Base-by-base conservation (phyloP, 2,797 vertebrate genomes). In the Macropodus opercularis region DNA sequence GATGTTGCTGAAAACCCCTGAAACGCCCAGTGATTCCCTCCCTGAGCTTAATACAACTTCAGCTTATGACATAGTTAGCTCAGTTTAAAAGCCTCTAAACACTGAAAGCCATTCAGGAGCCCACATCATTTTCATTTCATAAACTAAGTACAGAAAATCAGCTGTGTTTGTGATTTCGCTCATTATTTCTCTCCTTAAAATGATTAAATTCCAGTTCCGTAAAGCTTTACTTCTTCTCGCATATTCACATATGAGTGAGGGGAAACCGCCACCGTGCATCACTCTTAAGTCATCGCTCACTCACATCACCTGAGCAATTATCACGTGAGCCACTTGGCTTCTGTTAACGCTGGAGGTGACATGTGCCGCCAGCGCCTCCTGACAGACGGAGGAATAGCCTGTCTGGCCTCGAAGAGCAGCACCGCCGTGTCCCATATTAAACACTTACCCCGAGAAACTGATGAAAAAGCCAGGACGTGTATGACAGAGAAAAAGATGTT, bases 1-100 rank as follows among this genome's bases (percentile, higher is more conserved):
- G 60, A 0, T 60, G 71, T 81, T 81, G 48, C 73, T 86, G 59
- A 83, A 79, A 70, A 14, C 8, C 31, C 44, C 7, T 8, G 6
- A 29, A 10, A 7, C 36, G n/a, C 18, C 18, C 14, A 42, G 5
- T 48, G 18, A 47, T 19, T 65, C 35, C 54, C 14, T 52, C 24
- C 9, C 9, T 26, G 27, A 18, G 36, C 59, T 61, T 22, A 39
- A 39, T 44, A 59, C 40, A 42, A 23, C 22, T 39, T 63, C 26
- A 48, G n/a, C 26, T 23, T 53, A 51, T 56, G 17, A 66, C 27
- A 41, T 9, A 21, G 18, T 12, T 26, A 42, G 43, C 55, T 52
- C 36, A 47, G 7, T 10, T 8, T 29, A 29, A 29, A 8, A 38
- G 11, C 12, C 46, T 8, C 46, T 14, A 23, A 65, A 41, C 34